A percentile compares a stretch with the other conserved stretches of the same genome.
These are phyloP conservation scores for Gasteruption jaculator DNA, from an alignment of 2,888 invertebrate genomes.

Conservation along the genomic window DNA sequence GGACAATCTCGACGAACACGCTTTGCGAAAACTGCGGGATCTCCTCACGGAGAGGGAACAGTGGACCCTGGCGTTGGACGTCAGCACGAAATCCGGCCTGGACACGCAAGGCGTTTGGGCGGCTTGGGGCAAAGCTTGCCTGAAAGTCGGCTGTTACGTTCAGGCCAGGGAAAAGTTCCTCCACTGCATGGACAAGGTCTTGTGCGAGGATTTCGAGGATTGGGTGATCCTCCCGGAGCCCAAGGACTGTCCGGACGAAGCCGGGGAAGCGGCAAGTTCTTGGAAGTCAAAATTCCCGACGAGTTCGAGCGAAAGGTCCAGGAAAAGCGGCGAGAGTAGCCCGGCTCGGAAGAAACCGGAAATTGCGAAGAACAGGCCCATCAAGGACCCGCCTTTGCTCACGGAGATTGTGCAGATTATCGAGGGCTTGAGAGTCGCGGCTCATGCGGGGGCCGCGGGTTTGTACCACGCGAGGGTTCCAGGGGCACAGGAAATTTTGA, in stretches of 20 bases:
- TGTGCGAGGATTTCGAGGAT: slow-evolving; percentile 45
- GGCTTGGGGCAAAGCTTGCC: slow-evolving; percentile 81
- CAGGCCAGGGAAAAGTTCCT: slow-evolving; percentile 74
- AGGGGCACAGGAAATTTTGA: slow-evolving; percentile 53
- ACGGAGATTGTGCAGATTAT: slow-evolving; percentile 68
- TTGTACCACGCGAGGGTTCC: slow-evolving; percentile 52
- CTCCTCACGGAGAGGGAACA: slow-evolving; percentile 76
- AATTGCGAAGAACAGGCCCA: slow-evolving; percentile 52
- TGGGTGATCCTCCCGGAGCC: slow-evolving; percentile 41
- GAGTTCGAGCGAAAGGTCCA: slow-evolving; percentile 3
- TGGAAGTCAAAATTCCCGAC: slow-evolving; percentile 9
- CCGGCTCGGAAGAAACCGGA: slow-evolving; percentile 36
- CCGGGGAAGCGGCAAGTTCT: background rate
- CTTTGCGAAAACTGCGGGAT: slow-evolving; percentile 68
- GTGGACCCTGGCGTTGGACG: slow-evolving; percentile 77
- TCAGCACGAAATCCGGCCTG: slow-evolving; percentile 83
- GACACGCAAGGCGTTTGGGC: slow-evolving; percentile 75
- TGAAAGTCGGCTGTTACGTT: slow-evolving; percentile 74
- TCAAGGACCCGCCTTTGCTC: slow-evolving; percentile 64
- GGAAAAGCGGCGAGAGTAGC: slow-evolving; percentile 14
- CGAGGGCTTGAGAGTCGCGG: slow-evolving; percentile 48
- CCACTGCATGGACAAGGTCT: slow-evolving; percentile 55
- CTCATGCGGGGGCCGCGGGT: too few relatives aligned
- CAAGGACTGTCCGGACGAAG: slow-evolving; percentile 22
- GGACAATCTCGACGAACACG: slow-evolving; percentile 55